These are phyloP conservation scores for Epinotia brunnichana DNA, from an alignment of 2,888 invertebrate genomes.

Conservation along the genomic window DNA sequence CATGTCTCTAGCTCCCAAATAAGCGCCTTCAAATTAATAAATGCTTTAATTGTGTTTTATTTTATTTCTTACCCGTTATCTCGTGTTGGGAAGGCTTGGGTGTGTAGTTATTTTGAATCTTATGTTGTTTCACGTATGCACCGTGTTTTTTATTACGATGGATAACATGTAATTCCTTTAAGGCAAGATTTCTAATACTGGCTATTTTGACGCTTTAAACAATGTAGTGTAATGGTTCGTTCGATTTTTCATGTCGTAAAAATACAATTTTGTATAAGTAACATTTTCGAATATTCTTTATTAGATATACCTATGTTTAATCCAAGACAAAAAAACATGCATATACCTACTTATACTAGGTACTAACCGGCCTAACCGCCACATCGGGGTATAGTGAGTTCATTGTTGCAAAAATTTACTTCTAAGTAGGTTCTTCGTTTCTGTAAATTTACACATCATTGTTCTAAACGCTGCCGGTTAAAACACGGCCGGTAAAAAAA, in stretches of 20 bases:
- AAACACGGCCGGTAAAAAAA: background rate
- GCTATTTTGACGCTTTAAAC: background rate
- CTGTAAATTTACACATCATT: no score
- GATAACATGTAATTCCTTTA: background rate
- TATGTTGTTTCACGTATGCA: background rate
- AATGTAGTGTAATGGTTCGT: background rate
- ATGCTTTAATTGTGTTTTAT: constrained; percentile 2
- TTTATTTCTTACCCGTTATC: constrained; percentile 14
- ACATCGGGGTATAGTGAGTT: no score
- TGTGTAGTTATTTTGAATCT: constrained; percentile 9
- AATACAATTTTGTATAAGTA: background rate
- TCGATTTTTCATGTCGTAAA: background rate
- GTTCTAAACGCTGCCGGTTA: no score
- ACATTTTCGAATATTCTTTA: no score
- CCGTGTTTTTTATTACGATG: background rate
- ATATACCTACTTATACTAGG: no score
- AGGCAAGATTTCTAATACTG: no score
- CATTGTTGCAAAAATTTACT: background rate
- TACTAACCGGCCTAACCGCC: no score
- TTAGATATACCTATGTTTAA: background rate
- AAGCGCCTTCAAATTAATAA: background rate
- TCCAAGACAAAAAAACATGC: background rate
- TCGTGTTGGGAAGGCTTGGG: constrained; percentile 24
- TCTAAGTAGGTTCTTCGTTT: no score
- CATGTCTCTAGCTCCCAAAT: background rate